Conservation (phyloP, 2,797 vertebrate genomes). For the Xyrichtys novacula region DNA sequence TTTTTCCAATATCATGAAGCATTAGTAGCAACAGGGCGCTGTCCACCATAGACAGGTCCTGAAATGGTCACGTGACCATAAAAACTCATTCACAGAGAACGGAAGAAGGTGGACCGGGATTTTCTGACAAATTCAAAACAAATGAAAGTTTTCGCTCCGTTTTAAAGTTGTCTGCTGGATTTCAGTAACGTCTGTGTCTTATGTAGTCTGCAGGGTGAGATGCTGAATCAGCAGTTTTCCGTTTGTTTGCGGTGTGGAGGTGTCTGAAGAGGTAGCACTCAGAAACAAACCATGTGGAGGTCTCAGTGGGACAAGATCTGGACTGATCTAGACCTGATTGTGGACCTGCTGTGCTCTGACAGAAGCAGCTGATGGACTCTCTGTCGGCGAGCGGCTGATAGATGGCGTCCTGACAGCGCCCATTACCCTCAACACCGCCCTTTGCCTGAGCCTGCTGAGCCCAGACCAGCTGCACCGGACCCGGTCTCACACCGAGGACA, state of each 20-base stretch:
- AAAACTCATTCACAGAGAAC: no score
- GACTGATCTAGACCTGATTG: neutral
- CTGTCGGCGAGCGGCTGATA: slow-evolving; percentile 35
- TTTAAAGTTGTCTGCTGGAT: no score
- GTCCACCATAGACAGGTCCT: no score
- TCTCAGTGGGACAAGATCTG: slow-evolving; percentile 8
- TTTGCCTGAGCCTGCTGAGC: slow-evolving; percentile 38
- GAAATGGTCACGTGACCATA: no score
- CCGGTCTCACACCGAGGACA: neutral
- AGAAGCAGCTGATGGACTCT: slow-evolving; percentile 9
- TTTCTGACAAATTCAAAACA: no score
- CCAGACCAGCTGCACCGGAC: slow-evolving; percentile 1
- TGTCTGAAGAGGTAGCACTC: neutral
- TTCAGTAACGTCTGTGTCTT: no score
- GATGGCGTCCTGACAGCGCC: slow-evolving; percentile 55
- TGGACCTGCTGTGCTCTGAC: neutral
- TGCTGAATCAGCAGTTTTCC: neutral
- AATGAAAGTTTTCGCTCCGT: no score
- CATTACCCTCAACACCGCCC: slow-evolving; percentile 61
- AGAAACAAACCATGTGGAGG: neutral
- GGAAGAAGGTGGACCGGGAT: no score
- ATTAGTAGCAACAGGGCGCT: no score
- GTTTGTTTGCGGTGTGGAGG: neutral
- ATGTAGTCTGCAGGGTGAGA: no score
- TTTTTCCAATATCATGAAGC: no score